phyloP scores from a whole-genome alignment of 2,888 invertebrate species.

The Labia minor region DNA sequence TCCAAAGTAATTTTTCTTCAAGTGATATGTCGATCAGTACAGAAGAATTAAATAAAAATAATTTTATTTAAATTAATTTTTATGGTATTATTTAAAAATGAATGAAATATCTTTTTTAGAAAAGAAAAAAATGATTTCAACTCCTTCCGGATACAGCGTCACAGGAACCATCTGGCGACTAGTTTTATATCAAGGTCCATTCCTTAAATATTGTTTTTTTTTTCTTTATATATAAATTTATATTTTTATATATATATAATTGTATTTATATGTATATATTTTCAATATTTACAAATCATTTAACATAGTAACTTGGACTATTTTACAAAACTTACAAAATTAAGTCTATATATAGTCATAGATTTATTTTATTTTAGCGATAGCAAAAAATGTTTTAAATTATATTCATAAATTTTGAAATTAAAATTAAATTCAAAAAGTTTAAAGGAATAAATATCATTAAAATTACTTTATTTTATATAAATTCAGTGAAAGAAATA shows the following conservation, averaged over 20 bases:
- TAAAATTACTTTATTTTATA: too few species aligned
- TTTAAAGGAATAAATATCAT: too few species aligned
- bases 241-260: neutral
- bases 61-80: neutral
- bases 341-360: neutral
- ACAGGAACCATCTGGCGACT: slow-evolving; percentile 13
- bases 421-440: too few species aligned
- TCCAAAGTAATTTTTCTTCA: neutral
- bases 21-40: slow-evolving; percentile 8
- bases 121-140: neutral
- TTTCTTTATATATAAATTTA: neutral
- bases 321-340: slow-evolving; percentile 13
- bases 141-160: neutral
- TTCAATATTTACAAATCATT: slow-evolving; percentile 7
- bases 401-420: too few species aligned
- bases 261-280: neutral
- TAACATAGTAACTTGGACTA: slow-evolving; percentile 3
- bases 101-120: neutral
- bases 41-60: neutral
- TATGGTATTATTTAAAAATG: too few species aligned
- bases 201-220: slow-evolving; percentile 13
- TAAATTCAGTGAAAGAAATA: too few species aligned
- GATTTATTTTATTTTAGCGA: neutral
- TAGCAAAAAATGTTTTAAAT: neutral
- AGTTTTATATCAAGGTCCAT: slow-evolving; percentile 5